phyloP scores from a whole-genome alignment of 2,797 vertebrate genomes.

The Labroides dimidiatus region DNA sequence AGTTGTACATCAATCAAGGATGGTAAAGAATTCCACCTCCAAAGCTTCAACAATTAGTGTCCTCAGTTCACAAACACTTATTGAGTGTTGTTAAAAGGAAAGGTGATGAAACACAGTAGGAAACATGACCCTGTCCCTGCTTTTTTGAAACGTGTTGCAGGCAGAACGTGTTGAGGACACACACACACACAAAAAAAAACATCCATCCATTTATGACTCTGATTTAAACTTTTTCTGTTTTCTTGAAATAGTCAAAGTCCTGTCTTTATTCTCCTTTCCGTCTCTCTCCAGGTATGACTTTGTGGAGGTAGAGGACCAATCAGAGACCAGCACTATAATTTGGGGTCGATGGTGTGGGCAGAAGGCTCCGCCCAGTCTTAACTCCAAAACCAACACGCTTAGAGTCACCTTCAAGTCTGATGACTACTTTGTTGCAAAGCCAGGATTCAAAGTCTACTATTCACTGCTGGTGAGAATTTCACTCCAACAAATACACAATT shows the following conservation, averaged over 20 bases:
- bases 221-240: neutral
- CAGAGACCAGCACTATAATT: constrained; percentile 91
- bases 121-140: too few relatives aligned
- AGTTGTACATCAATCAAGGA: too few relatives aligned
- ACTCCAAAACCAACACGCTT: constrained; percentile 91
- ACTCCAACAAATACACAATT: constrained; percentile 2
- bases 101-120: too few relatives aligned
- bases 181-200: too few relatives aligned
- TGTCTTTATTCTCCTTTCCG: constrained; percentile 2
- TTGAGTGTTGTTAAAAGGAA: too few relatives aligned
- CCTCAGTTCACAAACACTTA: too few relatives aligned
- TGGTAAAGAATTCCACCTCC: too few relatives aligned
- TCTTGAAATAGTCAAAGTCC: neutral
- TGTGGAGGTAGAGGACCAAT: constrained; percentile 94
- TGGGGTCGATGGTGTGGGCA: constrained; percentile 97
- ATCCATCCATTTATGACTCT: neutral
- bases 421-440: constrained; percentile 97
- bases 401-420: constrained; percentile 97
- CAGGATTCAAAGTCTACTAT: constrained; percentile 96
- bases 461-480: constrained; percentile 89
- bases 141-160: too few relatives aligned
- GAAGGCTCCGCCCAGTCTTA: constrained; percentile 90
- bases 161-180: too few relatives aligned
- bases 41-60: too few relatives aligned
- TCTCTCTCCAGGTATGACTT: constrained; percentile 91